A percentile compares a stretch with the other conserved stretches of the same genome.
Evolutionary conservation across 1,140 invertebrate genomes (phyloP).

Genomic region (Tribolium madens): DNA sequence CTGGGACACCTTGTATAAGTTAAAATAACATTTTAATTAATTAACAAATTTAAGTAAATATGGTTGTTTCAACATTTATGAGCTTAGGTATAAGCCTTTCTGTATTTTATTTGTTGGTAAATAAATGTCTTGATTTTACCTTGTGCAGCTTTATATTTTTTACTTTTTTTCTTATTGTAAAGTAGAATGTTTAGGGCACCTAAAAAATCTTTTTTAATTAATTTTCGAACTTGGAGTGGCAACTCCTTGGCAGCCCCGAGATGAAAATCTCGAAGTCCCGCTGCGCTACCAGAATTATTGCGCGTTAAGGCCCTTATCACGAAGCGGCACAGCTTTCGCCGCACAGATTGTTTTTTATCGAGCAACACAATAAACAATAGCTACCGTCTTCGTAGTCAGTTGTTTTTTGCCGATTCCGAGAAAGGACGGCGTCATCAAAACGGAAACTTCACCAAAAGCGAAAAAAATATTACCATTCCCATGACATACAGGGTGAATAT

Average conservation of each 20-base stretch:
- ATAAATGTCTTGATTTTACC: too few species aligned
- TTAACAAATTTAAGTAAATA: too few species aligned
- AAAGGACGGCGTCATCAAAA: constrained; percentile 34
- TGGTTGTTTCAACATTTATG: too few species aligned
- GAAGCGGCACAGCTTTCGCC: constrained; percentile 25
- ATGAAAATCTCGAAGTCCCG: constrained; percentile 3
- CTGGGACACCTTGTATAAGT: too few species aligned
- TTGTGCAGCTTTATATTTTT: too few species aligned
- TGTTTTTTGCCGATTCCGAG: constrained; percentile 22
- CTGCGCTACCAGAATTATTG: constrained; percentile 31
- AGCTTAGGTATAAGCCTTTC: too few species aligned
- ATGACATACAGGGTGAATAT: constrained; percentile 4
- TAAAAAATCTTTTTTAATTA: not conserved
- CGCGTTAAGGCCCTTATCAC: constrained; percentile 28
- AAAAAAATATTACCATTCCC: constrained; percentile 31
- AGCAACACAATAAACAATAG: constrained; percentile 26
- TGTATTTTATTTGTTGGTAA: too few species aligned
- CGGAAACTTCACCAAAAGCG: constrained; percentile 31
- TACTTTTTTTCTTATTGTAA: too few species aligned
- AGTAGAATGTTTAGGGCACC: too few species aligned
- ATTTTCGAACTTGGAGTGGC: not conserved
- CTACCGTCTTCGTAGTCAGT: constrained; percentile 23
- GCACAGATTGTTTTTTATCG: constrained; percentile 23
- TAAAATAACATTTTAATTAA: too few species aligned
- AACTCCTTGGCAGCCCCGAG: not conserved